These are phyloP conservation scores for Pseudanteris insignis DNA, from an alignment of 2,888 invertebrate genomes.

Conservation along the genomic window DNA sequence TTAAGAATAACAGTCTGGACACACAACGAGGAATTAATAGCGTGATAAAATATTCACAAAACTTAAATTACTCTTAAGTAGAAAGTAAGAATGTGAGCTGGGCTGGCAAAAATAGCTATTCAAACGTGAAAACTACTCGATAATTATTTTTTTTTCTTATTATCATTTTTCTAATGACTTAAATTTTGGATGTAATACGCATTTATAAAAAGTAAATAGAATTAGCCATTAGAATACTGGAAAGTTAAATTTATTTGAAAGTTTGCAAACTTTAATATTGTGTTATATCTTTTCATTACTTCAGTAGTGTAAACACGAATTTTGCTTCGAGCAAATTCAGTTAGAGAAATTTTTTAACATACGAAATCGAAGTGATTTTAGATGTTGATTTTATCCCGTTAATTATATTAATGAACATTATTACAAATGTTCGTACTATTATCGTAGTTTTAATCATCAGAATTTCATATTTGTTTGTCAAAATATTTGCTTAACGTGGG, in stretches of 20 bases:
- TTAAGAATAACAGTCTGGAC: conserved; percentile 37
- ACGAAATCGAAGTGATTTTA: neutral
- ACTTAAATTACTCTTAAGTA: conserved; percentile 35
- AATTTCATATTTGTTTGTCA: too few species aligned
- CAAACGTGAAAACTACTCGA: conserved; percentile 27
- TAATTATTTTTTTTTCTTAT: conserved; percentile 9
- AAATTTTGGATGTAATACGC: conserved; percentile 20
- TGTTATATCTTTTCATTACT: neutral
- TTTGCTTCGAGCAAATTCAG: neutral
- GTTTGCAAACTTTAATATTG: neutral
- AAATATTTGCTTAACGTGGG: too few species aligned
- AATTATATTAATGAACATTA: too few species aligned
- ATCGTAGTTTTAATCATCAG: too few species aligned
- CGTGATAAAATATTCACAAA: conserved; percentile 35
- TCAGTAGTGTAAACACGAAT: neutral
- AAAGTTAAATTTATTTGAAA: conserved; percentile 14
- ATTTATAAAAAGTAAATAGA: conserved; percentile 1
- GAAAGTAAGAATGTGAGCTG: conserved; percentile 29
- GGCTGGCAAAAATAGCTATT: conserved; percentile 11
- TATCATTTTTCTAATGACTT: neutral
- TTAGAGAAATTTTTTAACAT: neutral
- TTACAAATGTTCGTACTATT: too few species aligned
- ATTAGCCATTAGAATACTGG: conserved; percentile 13
- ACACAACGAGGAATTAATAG: conserved; percentile 17
- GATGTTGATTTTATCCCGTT: too few species aligned